A percentile compares a stretch with the other conserved stretches of the same genome.
These are phyloP conservation scores for Halocaridina rubra DNA, from an alignment of 2,888 invertebrate genomes.

Conservation along the genomic window DNA sequence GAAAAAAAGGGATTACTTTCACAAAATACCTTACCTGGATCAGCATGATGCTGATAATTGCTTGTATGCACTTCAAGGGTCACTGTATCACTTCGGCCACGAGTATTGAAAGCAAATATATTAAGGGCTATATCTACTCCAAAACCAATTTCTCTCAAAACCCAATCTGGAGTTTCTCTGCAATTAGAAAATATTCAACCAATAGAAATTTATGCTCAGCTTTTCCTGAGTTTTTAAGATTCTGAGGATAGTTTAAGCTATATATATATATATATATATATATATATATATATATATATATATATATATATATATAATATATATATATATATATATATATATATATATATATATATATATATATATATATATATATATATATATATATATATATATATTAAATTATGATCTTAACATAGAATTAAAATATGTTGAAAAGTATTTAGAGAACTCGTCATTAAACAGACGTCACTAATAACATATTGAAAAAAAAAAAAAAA, in stretches of 20 bases:
- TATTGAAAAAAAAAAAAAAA: no score
- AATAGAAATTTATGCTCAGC: no score
- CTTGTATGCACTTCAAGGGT: not conserved
- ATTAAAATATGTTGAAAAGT: no score
- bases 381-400: slow-evolving; percentile 26
- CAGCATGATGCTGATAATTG: no score
- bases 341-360: slow-evolving; percentile 7
- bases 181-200: no score
- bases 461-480: no score
- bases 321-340: slow-evolving; percentile 1
- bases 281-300: not conserved
- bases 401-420: not conserved
- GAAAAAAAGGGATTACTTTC: not conserved
- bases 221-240: no score
- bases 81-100: not conserved
- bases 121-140: no score
- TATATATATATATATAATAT: not conserved
- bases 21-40: not conserved
- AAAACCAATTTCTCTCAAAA: no score
- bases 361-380: slow-evolving; percentile 21
- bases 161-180: no score
- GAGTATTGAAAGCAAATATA: not conserved
- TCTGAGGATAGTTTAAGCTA: no score
- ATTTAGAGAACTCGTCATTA: no score
- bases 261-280: not conserved